phyloP scores from a whole-genome alignment of 1,140 invertebrate genomes.

The Tetramorium parvispinum region DNA sequence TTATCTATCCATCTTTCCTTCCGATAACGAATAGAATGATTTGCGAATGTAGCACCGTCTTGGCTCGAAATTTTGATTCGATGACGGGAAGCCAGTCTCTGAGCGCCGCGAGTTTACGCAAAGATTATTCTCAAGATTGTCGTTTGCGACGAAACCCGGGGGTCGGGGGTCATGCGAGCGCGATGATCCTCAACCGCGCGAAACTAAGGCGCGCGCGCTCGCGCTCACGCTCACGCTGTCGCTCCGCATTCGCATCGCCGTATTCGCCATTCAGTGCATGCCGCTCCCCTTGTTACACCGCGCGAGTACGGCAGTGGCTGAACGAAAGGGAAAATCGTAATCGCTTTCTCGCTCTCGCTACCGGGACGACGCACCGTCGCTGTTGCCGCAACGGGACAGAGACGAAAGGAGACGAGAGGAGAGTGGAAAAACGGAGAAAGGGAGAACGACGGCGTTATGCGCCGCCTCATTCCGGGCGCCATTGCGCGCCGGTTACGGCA shows the following conservation, averaged over 20 bases:
- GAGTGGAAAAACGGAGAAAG: not conserved
- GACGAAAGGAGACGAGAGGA: slow-evolving; percentile 2
- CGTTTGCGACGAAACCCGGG: not conserved
- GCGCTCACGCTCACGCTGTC: too few relatives aligned
- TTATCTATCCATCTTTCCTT: not conserved
- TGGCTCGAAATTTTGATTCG: not conserved
- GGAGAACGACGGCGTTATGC: not conserved
- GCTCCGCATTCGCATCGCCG: not conserved
- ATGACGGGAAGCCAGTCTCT: not conserved
- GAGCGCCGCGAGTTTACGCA: not conserved
- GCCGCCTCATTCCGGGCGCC: slow-evolving; percentile 12
- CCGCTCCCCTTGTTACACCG: not conserved
- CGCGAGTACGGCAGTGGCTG: slow-evolving; percentile 66
- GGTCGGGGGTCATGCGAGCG: not conserved
- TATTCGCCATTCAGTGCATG: not conserved
- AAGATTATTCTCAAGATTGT: not conserved
- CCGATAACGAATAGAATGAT: not conserved
- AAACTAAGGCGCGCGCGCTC: not conserved
- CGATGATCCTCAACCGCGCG: not conserved
- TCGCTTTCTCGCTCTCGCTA: slow-evolving; percentile 40
- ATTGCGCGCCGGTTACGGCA: slow-evolving; percentile 58
- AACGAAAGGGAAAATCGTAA: slow-evolving; percentile 79
- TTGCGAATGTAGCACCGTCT: not conserved
- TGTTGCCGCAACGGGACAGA: not conserved
- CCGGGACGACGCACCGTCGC: not conserved